A percentile compares a stretch with the other conserved stretches of the same genome.
These are phyloP conservation scores for Orthosia incerta DNA, from an alignment of 2,888 invertebrate species.

Conservation along the genomic window DNA sequence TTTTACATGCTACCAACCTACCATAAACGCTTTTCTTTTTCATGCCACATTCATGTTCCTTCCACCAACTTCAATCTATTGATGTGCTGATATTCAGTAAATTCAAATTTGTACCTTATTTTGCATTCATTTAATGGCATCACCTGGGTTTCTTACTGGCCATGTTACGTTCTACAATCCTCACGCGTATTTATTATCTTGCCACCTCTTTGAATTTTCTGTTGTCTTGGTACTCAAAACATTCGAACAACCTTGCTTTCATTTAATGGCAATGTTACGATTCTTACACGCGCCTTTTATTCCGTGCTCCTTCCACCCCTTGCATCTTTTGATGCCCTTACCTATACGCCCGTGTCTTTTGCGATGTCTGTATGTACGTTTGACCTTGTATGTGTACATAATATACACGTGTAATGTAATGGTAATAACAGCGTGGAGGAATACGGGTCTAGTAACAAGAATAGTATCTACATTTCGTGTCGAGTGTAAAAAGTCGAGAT, in stretches of 20 bases:
- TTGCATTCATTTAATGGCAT: background rate
- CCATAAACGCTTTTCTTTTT: background rate
- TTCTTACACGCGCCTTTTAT: background rate
- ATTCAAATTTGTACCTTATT: too few relatives aligned
- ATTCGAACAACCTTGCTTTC: too few relatives aligned
- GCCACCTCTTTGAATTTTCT: too few relatives aligned
- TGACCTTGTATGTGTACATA: slow-evolving; percentile 1
- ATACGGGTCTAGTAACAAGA: background rate
- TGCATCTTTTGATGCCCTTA: slow-evolving; percentile 11
- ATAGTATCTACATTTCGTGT: too few relatives aligned
- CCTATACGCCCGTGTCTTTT: background rate
- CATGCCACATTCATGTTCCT: too few relatives aligned
- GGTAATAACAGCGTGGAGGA: background rate
- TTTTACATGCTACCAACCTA: background rate
- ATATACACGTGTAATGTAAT: background rate
- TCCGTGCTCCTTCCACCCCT: background rate
- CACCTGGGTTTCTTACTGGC: too few relatives aligned
- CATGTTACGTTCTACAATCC: background rate
- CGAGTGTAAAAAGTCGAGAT: too few relatives aligned
- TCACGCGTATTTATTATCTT: too few relatives aligned
- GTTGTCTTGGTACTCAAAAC: too few relatives aligned
- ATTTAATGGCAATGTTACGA: too few relatives aligned
- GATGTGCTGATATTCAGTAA: background rate
- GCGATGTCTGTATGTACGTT: background rate
- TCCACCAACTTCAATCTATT: background rate